Evolutionary conservation across 2,888 invertebrate genomes (phyloP).

Genomic region (Thecocarcelia acutangulata): DNA sequence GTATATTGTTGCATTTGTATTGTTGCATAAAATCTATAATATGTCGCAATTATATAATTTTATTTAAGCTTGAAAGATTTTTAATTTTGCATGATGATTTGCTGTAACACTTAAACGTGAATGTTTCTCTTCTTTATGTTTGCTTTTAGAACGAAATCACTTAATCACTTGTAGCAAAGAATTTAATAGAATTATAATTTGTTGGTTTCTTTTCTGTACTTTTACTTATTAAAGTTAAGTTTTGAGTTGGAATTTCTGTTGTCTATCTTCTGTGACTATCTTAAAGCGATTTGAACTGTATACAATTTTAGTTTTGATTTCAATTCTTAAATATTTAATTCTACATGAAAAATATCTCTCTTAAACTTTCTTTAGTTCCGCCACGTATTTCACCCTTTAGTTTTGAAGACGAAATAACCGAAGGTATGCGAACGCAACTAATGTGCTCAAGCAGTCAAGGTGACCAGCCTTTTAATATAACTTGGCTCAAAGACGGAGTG

Average conservation of each 20-base stretch:
- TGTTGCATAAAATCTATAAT: background rate
- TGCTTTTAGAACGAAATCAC: too few species aligned
- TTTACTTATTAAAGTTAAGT: conserved; percentile 14
- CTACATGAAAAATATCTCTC: conserved; percentile 59
- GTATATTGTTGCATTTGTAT: conserved; percentile 14
- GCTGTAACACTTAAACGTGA: too few species aligned
- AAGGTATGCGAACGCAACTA: conserved; percentile 89
- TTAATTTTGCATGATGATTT: too few species aligned
- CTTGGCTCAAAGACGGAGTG: conserved; percentile 82
- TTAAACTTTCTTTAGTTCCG: conserved; percentile 83
- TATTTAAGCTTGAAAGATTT: too few species aligned
- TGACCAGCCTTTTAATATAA: conserved; percentile 83
- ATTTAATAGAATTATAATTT: too few species aligned
- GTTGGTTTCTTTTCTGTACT: background rate
- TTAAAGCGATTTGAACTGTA: conserved; percentile 17
- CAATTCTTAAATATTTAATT: conserved; percentile 47
- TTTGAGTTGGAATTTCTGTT: conserved; percentile 29
- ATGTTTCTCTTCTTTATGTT: too few species aligned
- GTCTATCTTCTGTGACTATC: conserved; percentile 16
- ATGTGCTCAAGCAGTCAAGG: conserved; percentile 84
- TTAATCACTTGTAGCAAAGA: too few species aligned
- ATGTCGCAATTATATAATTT: too few species aligned
- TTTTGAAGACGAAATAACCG: conserved; percentile 89
- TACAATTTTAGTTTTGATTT: conserved; percentile 36
- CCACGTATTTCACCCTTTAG: conserved; percentile 91